Evolutionary conservation across 2,113 vertebrate species (phyloP).

Genomic region (Chaetorhynchus papuensis): DNA sequence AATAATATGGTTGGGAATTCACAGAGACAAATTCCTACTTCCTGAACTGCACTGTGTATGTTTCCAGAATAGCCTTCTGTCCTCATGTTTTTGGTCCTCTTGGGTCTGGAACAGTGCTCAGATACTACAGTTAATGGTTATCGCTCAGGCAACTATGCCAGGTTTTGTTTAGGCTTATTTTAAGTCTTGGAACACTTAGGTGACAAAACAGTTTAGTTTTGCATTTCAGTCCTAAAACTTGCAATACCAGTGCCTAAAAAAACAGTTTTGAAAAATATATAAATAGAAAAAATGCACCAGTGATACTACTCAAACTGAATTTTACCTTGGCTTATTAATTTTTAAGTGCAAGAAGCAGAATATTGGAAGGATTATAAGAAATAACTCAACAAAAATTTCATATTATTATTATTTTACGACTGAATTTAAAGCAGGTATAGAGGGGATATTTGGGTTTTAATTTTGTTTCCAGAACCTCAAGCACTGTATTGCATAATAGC

Average conservation of each 20-base stretch:
- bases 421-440: not conserved
- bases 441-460: not conserved
- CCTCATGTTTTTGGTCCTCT: not conserved
- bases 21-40: not conserved
- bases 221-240: not conserved
- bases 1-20: not conserved
- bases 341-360: not conserved
- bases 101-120: not conserved
- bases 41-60: not conserved
- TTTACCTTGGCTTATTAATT: not conserved
- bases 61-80: not conserved
- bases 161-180: not conserved
- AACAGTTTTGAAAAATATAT: not conserved
- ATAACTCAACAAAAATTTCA: not conserved
- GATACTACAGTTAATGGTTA: not conserved
- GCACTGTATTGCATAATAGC: not conserved
- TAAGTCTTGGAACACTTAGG: not conserved
- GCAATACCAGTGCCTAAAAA: not conserved
- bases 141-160: not conserved
- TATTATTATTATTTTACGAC: not conserved
- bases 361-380: not conserved
- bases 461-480: constrained; percentile 9
- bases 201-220: not conserved
- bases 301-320: not conserved
- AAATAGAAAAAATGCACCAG: not conserved